Base-by-base conservation (phyloP, 1,140 invertebrate species). In the Aradophagus sp. region DNA sequence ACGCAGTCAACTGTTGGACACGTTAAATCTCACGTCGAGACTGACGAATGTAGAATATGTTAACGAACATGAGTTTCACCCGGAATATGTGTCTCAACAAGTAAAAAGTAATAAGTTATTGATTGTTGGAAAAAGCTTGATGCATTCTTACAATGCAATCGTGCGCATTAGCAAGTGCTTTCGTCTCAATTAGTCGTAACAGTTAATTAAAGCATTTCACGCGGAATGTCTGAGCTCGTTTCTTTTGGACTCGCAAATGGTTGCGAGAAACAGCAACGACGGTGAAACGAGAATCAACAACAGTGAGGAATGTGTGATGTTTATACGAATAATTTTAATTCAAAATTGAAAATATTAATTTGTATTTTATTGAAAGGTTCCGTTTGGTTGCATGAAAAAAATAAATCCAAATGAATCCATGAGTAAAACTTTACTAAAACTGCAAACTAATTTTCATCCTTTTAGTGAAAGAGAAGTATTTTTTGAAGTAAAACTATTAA, bases 121-220 rank as follows among this genome's bases (percentile, higher is more conserved):
- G 67, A 70, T 63, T 62, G 50, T 12, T 2, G 36, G 29, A 62
- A 56, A 62, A 62, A 52, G 13, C 5, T 41, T 2, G 42, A 27
- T 17, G 31, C 35, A n/a, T 61, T 55, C 41, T 19, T 42, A 39
- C 58, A 52, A 15, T 75, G 76, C 73, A 79, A 63, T 61, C 16
- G 42, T 19, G 48, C 73, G 66, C 73, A 79, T 74, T 69, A 62
- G 67, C 67, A 75, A 80, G 78, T 80, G 76, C 72, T 75, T 81
- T 84, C 66, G 75, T 84, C 82, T 85, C 82, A 85, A 85, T 85
- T 84, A 84, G 76, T 56, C 53, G 35, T 31, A 52, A 52, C 52
- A 56, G 74, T 83, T 82, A 82, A 84, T 84, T 82, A 79, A 75
- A 50, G 66, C 62, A 44, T 73, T 74, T 78, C 78, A 42, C 53